Percentiles rank a stretch among this genome's conserved stretches.
Conservation (phyloP, 2,797 vertebrate genomes). For the Sebastes matsubarae region DNA sequence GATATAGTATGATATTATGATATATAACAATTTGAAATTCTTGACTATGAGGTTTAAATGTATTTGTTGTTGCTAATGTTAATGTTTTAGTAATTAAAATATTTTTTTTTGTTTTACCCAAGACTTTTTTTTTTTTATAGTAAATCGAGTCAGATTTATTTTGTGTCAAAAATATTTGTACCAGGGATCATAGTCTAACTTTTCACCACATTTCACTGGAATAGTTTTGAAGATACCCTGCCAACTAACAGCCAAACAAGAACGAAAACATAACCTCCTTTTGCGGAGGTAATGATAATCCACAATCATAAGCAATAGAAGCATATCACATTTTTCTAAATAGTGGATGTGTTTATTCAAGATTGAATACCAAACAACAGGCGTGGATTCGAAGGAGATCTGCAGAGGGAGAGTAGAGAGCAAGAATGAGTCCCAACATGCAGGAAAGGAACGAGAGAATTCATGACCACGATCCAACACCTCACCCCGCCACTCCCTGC, state of each 20-base stretch:
- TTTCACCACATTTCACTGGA: neutral
- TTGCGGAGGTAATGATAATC: neutral
- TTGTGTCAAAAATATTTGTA: too few species aligned
- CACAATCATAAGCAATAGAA: neutral
- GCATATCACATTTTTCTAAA: neutral
- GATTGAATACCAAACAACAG: neutral
- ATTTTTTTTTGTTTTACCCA: too few species aligned
- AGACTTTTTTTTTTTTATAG: too few species aligned
- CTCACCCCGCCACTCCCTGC: conserved; percentile 66
- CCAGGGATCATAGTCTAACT: neutral
- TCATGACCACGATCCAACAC: conserved; percentile 42
- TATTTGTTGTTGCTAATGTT: too few species aligned
- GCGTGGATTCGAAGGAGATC: neutral
- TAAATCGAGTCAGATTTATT: neutral
- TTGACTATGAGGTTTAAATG: too few species aligned
- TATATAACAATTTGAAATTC: too few species aligned
- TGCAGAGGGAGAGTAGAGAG: neutral
- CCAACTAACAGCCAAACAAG: neutral
- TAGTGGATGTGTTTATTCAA: neutral
- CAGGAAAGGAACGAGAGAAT: conserved; percentile 57
- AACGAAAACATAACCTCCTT: neutral
- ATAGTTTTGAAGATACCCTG: neutral
- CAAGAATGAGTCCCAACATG: conserved; percentile 68
- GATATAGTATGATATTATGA: too few species aligned
- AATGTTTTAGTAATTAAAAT: too few species aligned